These are phyloP conservation scores for Melikaiella ostensackeni DNA, from an alignment of 2,888 invertebrate genomes.

Conservation along the genomic window DNA sequence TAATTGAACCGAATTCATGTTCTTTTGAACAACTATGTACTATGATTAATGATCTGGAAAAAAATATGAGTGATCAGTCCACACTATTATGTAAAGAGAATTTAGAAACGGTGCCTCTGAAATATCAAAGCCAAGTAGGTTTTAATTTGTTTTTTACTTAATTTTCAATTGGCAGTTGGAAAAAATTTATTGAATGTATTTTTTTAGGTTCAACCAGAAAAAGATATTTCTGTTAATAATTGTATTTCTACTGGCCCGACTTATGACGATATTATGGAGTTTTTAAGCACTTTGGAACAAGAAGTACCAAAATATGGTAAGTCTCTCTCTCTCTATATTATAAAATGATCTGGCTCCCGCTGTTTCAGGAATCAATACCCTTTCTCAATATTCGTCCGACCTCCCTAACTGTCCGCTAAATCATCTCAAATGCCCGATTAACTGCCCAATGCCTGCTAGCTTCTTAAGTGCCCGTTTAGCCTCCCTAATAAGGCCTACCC, in stretches of 20 bases:
- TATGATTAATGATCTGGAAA: conserved; percentile 68
- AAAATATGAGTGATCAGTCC: conserved; percentile 50
- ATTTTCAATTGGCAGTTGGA: neutral
- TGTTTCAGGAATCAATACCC: too few relatives aligned
- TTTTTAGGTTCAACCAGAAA: conserved; percentile 60
- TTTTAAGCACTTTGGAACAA: conserved; percentile 66
- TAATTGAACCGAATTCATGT: conserved; percentile 63
- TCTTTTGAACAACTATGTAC: conserved; percentile 67
- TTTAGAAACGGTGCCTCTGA: conserved; percentile 20
- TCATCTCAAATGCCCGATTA: too few relatives aligned
- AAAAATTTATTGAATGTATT: neutral
- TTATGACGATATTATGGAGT: conserved; percentile 71
- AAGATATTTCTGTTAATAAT: conserved; percentile 57
- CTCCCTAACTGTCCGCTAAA: too few relatives aligned
- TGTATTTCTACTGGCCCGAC: conserved; percentile 58
- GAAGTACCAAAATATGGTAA: conserved; percentile 53
- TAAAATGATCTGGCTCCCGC: too few relatives aligned
- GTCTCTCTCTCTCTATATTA: neutral
- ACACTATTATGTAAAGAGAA: conserved; percentile 19
- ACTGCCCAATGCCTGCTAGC: too few relatives aligned
- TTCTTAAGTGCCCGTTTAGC: too few relatives aligned
- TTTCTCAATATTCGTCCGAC: too few relatives aligned
- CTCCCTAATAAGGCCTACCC: too few relatives aligned
- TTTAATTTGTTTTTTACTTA: neutral
- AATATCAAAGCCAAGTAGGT: conserved; percentile 55